Evolutionary conservation across 2,113 vertebrate species (phyloP).

Genomic region (Lepisosteus oculatus): DNA sequence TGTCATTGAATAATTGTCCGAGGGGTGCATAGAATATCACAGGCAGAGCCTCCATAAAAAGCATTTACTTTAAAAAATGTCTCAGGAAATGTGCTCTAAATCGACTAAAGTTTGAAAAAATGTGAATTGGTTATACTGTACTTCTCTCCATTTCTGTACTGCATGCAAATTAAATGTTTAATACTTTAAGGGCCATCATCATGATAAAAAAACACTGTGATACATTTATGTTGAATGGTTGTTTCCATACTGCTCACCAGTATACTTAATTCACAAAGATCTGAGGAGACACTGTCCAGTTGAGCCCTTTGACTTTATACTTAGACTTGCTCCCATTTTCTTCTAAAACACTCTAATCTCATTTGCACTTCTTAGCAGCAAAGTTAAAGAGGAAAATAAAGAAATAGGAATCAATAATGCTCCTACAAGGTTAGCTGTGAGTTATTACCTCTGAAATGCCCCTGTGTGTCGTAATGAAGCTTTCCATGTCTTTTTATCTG

Average conservation of each 20-base stretch:
- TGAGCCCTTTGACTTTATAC: slow-evolving; percentile 8
- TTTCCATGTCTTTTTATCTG: neutral
- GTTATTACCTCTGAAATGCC: neutral
- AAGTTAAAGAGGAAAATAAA: neutral
- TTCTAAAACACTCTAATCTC: neutral
- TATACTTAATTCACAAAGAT: neutral
- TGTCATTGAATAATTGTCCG: too few species aligned
- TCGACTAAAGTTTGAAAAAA: too few species aligned
- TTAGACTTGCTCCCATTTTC: neutral
- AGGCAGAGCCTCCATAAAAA: too few species aligned
- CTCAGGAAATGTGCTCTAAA: too few species aligned
- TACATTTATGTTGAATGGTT: neutral
- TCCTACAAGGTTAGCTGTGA: neutral
- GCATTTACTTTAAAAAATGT: too few species aligned
- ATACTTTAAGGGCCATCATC: slow-evolving; percentile 2
- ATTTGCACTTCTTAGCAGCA: neutral
- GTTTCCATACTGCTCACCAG: neutral
- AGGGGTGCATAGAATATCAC: too few species aligned
- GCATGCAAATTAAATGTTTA: neutral
- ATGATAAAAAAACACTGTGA: neutral
- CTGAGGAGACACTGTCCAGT: neutral
- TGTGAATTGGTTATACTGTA: too few species aligned
- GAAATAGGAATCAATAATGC: slow-evolving; percentile 6
- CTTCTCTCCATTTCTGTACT: neutral
- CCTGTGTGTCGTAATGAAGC: neutral